Percentiles rank a stretch among this genome's conserved stretches.
Evolutionary conservation across 2,888 invertebrate genomes (phyloP).

Genomic region (Leptopterna dolabrata): DNA sequence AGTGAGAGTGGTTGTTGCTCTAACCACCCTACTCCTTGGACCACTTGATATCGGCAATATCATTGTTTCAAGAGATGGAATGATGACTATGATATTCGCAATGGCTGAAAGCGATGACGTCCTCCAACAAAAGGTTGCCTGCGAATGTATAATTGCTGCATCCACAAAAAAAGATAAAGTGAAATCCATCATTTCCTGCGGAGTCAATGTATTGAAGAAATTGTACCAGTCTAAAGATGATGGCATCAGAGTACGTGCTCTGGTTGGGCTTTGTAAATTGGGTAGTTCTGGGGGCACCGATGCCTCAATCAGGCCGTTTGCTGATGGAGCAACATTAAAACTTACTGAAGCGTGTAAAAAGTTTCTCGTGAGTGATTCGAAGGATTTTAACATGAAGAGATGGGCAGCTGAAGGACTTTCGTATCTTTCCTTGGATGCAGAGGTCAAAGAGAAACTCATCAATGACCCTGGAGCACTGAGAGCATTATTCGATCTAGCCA

Average conservation of each 20-base stretch:
- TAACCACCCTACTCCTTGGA: slow-evolving; percentile 89
- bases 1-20: slow-evolving; percentile 84
- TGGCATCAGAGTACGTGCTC: slow-evolving; percentile 86
- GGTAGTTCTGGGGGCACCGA: slow-evolving; percentile 96
- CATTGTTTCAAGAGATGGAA: slow-evolving; percentile 83
- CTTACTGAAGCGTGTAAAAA: slow-evolving; percentile 93
- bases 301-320: slow-evolving; percentile 92
- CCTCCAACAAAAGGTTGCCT: slow-evolving; percentile 92
- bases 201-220: slow-evolving; percentile 92
- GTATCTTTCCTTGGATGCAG: slow-evolving; percentile 96
- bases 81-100: slow-evolving; percentile 94
- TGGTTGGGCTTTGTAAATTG: slow-evolving; percentile 95
- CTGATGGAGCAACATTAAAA: slow-evolving; percentile 93
- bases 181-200: slow-evolving; percentile 86
- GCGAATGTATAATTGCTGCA: slow-evolving; percentile 96
- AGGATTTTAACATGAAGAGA: slow-evolving; percentile 88
- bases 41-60: slow-evolving; percentile 94
- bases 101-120: slow-evolving; percentile 95
- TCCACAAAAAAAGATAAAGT: slow-evolving; percentile 98
- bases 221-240: slow-evolving; percentile 92
- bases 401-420: slow-evolving; percentile 98
- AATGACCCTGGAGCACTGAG: slow-evolving; percentile 85
- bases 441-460: slow-evolving; percentile 96
- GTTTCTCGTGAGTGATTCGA: slow-evolving; percentile 87
- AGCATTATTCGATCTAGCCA: slow-evolving; percentile 89